A percentile compares a stretch with the other conserved stretches of the same genome.
phyloP scores from a whole-genome alignment of 2,113 vertebrate genomes.

The Toxotes chatareus region DNA sequence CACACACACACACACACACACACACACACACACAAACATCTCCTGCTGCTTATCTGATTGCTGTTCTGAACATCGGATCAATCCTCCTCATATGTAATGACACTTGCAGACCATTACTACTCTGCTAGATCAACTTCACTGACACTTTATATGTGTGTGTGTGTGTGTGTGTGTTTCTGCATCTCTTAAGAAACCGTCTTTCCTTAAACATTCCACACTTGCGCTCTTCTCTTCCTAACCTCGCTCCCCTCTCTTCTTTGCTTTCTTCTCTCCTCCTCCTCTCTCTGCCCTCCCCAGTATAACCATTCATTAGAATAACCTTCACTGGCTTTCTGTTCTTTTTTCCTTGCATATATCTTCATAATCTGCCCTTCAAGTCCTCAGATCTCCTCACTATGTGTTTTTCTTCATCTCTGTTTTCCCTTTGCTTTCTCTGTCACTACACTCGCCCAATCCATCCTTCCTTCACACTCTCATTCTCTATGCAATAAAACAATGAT shows the following conservation, averaged over 20 bases:
- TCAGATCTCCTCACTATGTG: conserved; percentile 12
- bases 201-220: conserved; percentile 55
- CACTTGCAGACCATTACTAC: conserved; percentile 31
- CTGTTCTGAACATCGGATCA: conserved; percentile 54
- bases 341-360: conserved; percentile 53
- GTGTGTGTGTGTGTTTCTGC: conserved; percentile 6
- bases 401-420: neutral
- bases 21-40: conserved; percentile 10
- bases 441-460: neutral
- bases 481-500: neutral
- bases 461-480: neutral
- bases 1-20: conserved; percentile 9
- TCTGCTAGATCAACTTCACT: conserved; percentile 20
- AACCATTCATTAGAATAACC: conserved; percentile 66
- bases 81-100: conserved; percentile 54
- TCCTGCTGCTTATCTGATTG: conserved; percentile 54
- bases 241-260: conserved; percentile 15
- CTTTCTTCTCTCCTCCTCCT: conserved; percentile 31
- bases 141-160: conserved; percentile 18
- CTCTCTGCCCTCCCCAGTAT: conserved; percentile 6
- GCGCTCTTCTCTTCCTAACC: conserved; percentile 13
- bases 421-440: neutral
- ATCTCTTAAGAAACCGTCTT: conserved; percentile 32
- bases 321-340: conserved; percentile 48
- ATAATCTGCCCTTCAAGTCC: conserved; percentile 59